phyloP scores from a whole-genome alignment of 2,888 invertebrate species.

The Formica aserva region DNA sequence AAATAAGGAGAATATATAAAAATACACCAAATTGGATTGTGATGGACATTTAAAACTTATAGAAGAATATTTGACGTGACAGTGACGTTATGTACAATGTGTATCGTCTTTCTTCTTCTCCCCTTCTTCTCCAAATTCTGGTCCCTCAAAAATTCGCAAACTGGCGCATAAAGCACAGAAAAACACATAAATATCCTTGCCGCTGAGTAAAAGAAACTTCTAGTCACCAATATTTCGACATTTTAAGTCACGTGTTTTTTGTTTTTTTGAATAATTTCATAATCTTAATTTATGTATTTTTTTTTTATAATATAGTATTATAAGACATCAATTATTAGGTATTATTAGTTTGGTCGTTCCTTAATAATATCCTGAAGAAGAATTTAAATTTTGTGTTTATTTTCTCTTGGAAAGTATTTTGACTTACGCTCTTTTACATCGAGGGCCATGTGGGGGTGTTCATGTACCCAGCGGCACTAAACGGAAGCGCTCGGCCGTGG shows the following conservation, averaged over 20 bases:
- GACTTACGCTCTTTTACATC: conserved; percentile 7
- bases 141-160: background rate
- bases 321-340: background rate
- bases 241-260: background rate
- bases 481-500: conserved; percentile 61
- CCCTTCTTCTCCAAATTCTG: background rate
- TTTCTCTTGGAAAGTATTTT: conserved; percentile 2
- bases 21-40: background rate
- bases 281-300: background rate
- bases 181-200: background rate
- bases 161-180: background rate
- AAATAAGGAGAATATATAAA: background rate
- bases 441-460: conserved; percentile 2
- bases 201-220: background rate
- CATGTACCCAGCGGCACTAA: conserved; percentile 43
- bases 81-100: background rate
- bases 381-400: background rate
- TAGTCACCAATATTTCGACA: background rate
- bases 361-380: background rate
- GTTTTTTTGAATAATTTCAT: background rate
- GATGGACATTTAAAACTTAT: background rate
- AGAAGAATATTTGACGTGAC: background rate
- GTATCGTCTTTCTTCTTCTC: background rate
- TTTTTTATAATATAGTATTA: background rate
- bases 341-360: background rate